Evolutionary conservation across 2,888 invertebrate species (phyloP), one percentile per base, ranked within the genome.

Genomic region (Caenorhabditis afra): DNA sequence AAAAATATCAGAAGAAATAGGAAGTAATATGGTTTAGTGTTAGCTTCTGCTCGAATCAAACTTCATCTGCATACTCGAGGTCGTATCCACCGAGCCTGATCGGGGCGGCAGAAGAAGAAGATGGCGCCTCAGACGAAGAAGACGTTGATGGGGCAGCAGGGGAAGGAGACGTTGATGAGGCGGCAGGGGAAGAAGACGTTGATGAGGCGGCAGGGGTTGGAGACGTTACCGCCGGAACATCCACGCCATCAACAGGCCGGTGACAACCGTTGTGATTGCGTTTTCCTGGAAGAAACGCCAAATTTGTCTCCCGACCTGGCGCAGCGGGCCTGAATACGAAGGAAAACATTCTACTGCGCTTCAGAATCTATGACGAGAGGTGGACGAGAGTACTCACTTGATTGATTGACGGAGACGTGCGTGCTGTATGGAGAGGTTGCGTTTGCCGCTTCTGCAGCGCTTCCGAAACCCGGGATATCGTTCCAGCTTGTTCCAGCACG

Each of bases 241-340:
- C 74, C 58, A 71, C 71, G 57, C 53, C 20, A 35, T 53, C 16
- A 55, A 23, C 49, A 4, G 8, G 5, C 20, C 47, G 18, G 4
- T n/a, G 11, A 57, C 37, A 11, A 61, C 70, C 59, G 29, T 35
- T 39, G 70, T 57, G 64, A 64, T 71, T 71, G 62, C 71, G 71
- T 64, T 71, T 71, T 64, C 71, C 71, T 71, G 71, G 71, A 71
- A 71, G 53, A 71, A 64, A 64, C 70, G 70, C 61, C 55, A 22
- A 37, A 71, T 62, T 71, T 71, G 62, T 10, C 18, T 52, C 70
- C 70, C 61, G 55, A 55, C 14, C 55, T 39, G 47, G 53, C 35
- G 55, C 44, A 53, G 20, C 14, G 29, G 50, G 70, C 62, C 70
- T 61, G 49, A 71, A 71, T 68, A 37, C 41, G 10, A 35, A 20